A percentile compares a stretch with the other conserved stretches of the same genome.
Evolutionary conservation across 2,888 invertebrate species (phyloP).

Genomic region (Margaritifera margaritifera): DNA sequence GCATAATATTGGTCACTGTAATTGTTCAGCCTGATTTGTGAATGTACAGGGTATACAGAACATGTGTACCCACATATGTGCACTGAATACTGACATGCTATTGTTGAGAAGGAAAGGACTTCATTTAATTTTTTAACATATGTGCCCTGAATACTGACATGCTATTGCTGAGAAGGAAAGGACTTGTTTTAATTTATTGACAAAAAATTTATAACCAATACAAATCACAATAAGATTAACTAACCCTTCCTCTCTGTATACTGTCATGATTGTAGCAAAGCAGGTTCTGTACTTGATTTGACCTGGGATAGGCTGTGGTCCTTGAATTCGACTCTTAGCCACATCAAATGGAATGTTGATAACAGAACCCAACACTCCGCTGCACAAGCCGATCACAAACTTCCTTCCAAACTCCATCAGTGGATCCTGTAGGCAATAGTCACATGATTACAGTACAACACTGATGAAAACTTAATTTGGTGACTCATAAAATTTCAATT

Average conservation of each 20-base stretch:
- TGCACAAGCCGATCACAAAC: constrained; percentile 86
- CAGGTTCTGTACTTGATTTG: constrained; percentile 86
- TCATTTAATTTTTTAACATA: neutral
- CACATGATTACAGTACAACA: neutral
- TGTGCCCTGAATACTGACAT: neutral
- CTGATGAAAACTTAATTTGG: neutral
- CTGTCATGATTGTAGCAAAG: constrained; percentile 81
- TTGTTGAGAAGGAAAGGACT: too few relatives aligned
- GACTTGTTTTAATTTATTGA: neutral
- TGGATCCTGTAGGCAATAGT: constrained; percentile 56
- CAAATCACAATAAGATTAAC: constrained; percentile 45
- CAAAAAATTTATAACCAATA: constrained; percentile 4
- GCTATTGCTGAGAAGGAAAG: too few relatives aligned
- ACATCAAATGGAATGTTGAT: constrained; percentile 97
- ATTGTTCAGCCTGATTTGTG: too few relatives aligned
- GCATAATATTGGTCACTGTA: too few relatives aligned
- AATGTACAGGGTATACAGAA: too few relatives aligned
- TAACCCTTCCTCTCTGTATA: constrained; percentile 92
- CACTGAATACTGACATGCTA: neutral
- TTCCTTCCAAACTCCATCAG: constrained; percentile 65
- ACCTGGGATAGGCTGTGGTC: constrained; percentile 85
- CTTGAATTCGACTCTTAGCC: constrained; percentile 95
- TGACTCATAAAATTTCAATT: neutral
- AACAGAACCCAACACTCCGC: constrained; percentile 89
- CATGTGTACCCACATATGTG: neutral